Base-by-base conservation (phyloP, 92 coral and sea anemone species). In the Umimayanthus kanabou region DNA sequence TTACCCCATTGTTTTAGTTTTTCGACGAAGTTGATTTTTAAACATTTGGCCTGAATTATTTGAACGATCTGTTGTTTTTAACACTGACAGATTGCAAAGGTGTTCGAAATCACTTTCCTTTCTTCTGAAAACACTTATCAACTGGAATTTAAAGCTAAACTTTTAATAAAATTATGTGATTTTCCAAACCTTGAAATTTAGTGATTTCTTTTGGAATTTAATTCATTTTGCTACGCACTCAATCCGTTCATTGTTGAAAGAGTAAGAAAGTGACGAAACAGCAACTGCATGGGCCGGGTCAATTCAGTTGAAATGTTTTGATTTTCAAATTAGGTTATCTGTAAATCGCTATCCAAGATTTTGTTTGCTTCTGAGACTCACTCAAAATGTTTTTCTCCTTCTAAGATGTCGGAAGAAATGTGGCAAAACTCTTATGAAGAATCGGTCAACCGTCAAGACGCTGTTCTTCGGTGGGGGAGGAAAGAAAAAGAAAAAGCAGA, bases 331-430 rank as follows among this genome's bases (percentile, higher is more conserved):
- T 70, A 70, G 28, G 9, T 71, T 71, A 26, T 71, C 14, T 29
- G 43, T 73, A 33, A 73, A 22, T 29, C 33, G 23, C 10, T 73
- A 14, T 18, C 15, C 77, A 37, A 73, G 45, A 20, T 39, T 61
- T 10, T 9, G 5, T 58, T 80, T n/a, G 10, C 2, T 66, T 0
- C 47, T 28, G 49, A 64, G 49, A 23, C 72, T 81, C 20, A 61
- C 30, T 18, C 4, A 83, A 39, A 33, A 4, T 42, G 6, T 40
- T n/a, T 83, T 45, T 69, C 58, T 22, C 26, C 74, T 69, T 83
- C 49, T 33, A 83, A 83, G 87, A 71, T 83, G 87, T 72, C 76
- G 87, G 67, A 83, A 83, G 77, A 69, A 69, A 83, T 83, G 87
- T 29, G 77, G 87, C 78, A 83, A 83, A 45, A 69, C 87, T 22